A percentile compares a stretch with the other conserved stretches of the same genome.
These are phyloP conservation scores for Morone saxatilis DNA, from an alignment of 2,113 vertebrate species.

Conservation along the genomic window DNA sequence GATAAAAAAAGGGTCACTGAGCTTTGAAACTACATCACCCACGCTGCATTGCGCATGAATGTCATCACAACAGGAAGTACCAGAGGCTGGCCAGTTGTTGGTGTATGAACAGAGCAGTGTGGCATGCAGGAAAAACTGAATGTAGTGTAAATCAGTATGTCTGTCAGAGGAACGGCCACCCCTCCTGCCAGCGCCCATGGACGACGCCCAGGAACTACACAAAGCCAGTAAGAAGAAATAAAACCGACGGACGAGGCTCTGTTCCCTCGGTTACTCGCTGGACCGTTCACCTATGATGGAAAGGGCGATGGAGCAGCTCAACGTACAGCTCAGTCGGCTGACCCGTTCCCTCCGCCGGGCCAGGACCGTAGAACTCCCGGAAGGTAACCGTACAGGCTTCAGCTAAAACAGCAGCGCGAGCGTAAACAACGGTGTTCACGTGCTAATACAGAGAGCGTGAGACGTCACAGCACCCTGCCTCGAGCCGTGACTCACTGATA, in stretches of 20 bases:
- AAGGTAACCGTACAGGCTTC: conserved; percentile 81
- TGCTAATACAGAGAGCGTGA: not conserved
- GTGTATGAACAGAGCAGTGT: conserved; percentile 39
- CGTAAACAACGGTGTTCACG: not conserved
- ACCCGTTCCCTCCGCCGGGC: conserved; percentile 96
- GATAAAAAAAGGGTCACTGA: no score
- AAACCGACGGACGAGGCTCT: conserved; percentile 22
- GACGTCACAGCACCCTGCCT: not conserved
- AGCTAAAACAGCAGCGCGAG: not conserved
- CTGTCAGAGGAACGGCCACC: not conserved
- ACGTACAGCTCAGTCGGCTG: conserved; percentile 91
- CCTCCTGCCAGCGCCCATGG: conserved; percentile 59
- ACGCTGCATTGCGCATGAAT: conserved; percentile 54
- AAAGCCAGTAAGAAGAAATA: conserved; percentile 8
- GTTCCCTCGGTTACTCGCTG: conserved; percentile 36
- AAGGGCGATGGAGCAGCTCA: conserved; percentile 97
- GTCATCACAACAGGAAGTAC: conserved; percentile 83
- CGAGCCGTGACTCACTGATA: no score
- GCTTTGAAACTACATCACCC: conserved; percentile 81
- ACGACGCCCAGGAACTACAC: conserved; percentile 29
- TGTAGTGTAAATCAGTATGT: conserved; percentile 14
- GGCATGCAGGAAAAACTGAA: not conserved
- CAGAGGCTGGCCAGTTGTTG: conserved; percentile 1
- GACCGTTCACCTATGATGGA: conserved; percentile 90
- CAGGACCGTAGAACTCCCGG: conserved; percentile 96